Percentiles rank a stretch among this genome's conserved stretches.
These are phyloP conservation scores for Synergus laeviventris DNA, from an alignment of 2,888 invertebrate species.

Conservation along the genomic window DNA sequence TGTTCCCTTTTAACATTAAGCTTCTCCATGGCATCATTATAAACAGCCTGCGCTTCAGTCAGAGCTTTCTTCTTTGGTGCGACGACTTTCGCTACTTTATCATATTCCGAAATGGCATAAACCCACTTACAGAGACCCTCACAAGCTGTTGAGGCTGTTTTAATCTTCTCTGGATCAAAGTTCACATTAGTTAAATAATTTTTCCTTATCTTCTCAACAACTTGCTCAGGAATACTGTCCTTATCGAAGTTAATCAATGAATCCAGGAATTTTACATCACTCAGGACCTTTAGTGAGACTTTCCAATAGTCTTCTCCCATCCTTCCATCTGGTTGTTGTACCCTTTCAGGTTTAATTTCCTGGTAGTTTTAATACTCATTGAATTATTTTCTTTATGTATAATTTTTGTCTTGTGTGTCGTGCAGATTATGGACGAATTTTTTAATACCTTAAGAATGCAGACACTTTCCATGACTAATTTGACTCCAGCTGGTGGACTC, in stretches of 20 bases:
- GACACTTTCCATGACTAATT: conserved; percentile 95
- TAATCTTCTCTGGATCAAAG: conserved; percentile 94
- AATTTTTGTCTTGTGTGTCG: too few species aligned
- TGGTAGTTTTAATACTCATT: conserved; percentile 62
- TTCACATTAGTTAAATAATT: conserved; percentile 89
- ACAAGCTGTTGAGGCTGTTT: conserved; percentile 90
- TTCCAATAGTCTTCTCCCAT: conserved; percentile 96
- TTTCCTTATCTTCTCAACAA: conserved; percentile 90
- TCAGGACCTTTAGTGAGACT: conserved; percentile 90
- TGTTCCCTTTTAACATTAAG: conserved; percentile 88
- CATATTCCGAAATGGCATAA: conserved; percentile 95
- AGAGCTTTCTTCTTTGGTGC: conserved; percentile 96
- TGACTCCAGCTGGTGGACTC: conserved; percentile 93
- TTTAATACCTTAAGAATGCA: conserved; percentile 88
- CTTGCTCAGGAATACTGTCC: conserved; percentile 90
- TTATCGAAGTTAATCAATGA: conserved; percentile 92
- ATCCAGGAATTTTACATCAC: conserved; percentile 95
- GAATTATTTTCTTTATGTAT: not conserved
- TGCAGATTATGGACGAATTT: not conserved
- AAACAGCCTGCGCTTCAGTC: conserved; percentile 89
- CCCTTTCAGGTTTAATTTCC: conserved; percentile 92
- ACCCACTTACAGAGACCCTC: conserved; percentile 97
- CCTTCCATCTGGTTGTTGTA: conserved; percentile 90
- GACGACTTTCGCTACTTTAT: conserved; percentile 92
- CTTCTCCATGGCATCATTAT: conserved; percentile 85